Conservation (phyloP, 2,797 vertebrate genomes). For the Psittacula derbiana region DNA sequence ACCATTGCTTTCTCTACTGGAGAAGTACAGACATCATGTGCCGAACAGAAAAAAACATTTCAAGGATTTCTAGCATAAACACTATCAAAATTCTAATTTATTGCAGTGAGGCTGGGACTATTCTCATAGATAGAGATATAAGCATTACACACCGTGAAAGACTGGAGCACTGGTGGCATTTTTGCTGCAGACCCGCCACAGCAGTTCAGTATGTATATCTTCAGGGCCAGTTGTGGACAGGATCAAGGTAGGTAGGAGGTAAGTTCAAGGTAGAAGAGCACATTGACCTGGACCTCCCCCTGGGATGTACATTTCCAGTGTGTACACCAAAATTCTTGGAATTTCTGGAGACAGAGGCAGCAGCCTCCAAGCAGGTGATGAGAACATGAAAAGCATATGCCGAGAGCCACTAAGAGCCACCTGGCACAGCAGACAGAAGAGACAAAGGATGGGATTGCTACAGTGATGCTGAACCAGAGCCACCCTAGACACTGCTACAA, state of each 20-base stretch:
- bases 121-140: fast-evolving
- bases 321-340: background rate
- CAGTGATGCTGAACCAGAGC: background rate
- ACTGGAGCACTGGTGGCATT: background rate
- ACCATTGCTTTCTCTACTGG: background rate
- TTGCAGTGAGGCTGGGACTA: background rate
- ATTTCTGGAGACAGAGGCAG: background rate
- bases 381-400: background rate
- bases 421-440: background rate
- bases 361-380: background rate
- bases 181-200: background rate
- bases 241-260: background rate
- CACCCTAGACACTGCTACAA: background rate
- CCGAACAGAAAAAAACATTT: background rate
- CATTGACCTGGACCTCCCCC: background rate
- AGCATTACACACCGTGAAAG: fast-evolving
- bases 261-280: background rate
- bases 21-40: fast-evolving
- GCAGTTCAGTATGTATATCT: no score
- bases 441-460: background rate
- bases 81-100: background rate
- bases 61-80: background rate
- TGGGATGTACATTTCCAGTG: background rate
- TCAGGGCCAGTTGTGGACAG: background rate
- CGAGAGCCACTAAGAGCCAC: background rate